phyloP scores from a whole-genome alignment of 2,888 invertebrate species.

The Julus scandinavius region DNA sequence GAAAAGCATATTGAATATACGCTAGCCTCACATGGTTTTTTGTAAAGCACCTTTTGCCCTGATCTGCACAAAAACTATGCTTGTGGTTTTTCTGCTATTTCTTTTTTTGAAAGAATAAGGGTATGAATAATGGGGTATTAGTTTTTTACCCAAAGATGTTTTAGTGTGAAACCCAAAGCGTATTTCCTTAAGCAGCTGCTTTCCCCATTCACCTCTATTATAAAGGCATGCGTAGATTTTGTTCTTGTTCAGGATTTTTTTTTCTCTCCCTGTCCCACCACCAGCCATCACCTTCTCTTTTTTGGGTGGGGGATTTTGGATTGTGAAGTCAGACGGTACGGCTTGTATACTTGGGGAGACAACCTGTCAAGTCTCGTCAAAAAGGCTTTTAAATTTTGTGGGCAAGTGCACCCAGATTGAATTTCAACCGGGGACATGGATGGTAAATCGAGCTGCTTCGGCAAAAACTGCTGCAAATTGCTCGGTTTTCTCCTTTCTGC shows the following conservation, averaged over 20 bases:
- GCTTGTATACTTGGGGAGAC: background rate
- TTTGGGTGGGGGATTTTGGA: background rate
- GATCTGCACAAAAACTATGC: background rate
- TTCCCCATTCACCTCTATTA: background rate
- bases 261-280: background rate
- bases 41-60: background rate
- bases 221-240: conserved; percentile 5
- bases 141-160: background rate
- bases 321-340: conserved; percentile 13
- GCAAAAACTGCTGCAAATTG: background rate
- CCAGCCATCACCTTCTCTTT: background rate
- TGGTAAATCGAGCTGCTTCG: conserved; percentile 2
- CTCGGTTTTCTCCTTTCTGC: background rate
- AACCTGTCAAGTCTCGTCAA: conserved; percentile 15
- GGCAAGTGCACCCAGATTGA: conserved; percentile 41
- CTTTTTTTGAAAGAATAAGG: background rate
- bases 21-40: background rate
- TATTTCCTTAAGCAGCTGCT: background rate
- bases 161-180: conserved; percentile 8
- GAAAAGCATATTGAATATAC: background rate
- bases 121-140: conserved; percentile 10
- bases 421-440: background rate
- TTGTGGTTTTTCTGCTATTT: background rate
- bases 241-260: background rate
- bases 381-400: conserved; percentile 17